Percentiles rank a stretch among this genome's conserved stretches.
Evolutionary conservation across 2,888 invertebrate species (phyloP).

Genomic region (Ptychoptera albimana): DNA sequence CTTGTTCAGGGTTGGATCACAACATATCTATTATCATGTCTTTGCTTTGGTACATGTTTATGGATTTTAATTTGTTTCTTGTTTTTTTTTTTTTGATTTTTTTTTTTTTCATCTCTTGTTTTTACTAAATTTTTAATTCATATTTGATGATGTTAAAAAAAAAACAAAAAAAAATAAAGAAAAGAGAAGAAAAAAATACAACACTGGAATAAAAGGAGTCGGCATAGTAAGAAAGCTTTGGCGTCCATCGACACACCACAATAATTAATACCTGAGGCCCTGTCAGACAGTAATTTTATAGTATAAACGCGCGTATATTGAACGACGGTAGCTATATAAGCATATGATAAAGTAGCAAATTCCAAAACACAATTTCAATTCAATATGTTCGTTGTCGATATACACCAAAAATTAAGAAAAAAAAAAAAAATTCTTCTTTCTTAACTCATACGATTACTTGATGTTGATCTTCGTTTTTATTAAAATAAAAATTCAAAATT

Average conservation of each 20-base stretch:
- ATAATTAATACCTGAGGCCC: slow-evolving; percentile 6
- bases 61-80: slow-evolving; percentile 1
- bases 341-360: no score
- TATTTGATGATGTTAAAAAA: neutral
- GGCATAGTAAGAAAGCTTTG: slow-evolving; percentile 2
- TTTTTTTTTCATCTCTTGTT: no score
- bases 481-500: no score
- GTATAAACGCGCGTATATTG: neutral
- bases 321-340: no score
- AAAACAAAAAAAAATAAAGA: no score
- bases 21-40: neutral
- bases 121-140: neutral
- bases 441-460: no score
- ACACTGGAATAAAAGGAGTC: slow-evolving; percentile 1
- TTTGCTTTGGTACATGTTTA: neutral
- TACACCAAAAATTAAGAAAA: no score
- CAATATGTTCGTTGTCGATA: no score
- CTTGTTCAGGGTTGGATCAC: slow-evolving; percentile 2
- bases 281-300: slow-evolving; percentile 5
- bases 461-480: no score
- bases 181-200: slow-evolving; percentile 3
- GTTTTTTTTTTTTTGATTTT: neutral
- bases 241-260: slow-evolving; percentile 4
- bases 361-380: no score
- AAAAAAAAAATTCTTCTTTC: no score